Conservation (phyloP, 2,113 vertebrate species). For the Varanus komodoensis region DNA sequence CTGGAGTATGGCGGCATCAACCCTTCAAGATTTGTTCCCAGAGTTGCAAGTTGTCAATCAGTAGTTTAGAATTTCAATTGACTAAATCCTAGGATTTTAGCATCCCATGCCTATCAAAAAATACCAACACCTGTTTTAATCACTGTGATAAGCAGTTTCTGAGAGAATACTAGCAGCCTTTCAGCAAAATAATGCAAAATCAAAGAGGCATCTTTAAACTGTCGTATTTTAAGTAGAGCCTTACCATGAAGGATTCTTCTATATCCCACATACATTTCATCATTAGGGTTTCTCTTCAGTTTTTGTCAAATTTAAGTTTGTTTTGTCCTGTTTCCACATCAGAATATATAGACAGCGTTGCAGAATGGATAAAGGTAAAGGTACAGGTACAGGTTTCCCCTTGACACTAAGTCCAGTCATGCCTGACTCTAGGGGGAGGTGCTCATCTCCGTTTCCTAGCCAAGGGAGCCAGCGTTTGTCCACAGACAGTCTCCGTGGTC, state of each 20-base stretch:
- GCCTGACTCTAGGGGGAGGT: no score
- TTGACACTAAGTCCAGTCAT: no score
- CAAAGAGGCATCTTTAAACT: slow-evolving; percentile 21
- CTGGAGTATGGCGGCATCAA: neutral
- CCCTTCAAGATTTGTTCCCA: neutral
- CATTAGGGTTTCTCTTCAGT: neutral
- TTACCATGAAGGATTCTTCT: slow-evolving; percentile 43
- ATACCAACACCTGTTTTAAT: slow-evolving; percentile 35
- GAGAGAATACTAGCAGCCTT: neutral
- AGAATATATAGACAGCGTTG: no score
- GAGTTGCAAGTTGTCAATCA: neutral
- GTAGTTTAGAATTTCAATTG: neutral
- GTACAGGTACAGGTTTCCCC: no score
- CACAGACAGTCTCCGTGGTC: no score
- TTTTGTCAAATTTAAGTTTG: no score
- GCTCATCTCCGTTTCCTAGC: no score
- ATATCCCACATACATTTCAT: neutral
- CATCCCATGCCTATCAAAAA: neutral
- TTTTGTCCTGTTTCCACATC: no score
- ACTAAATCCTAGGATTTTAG: slow-evolving; percentile 28
- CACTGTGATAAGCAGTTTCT: slow-evolving; percentile 42
- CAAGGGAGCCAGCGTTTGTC: no score
- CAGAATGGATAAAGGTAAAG: no score
- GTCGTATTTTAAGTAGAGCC: slow-evolving; percentile 9
- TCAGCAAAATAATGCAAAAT: slow-evolving; percentile 55